Evolutionary conservation across 2,113 vertebrate species (phyloP).

Genomic region (Cnemophilus loriae): DNA sequence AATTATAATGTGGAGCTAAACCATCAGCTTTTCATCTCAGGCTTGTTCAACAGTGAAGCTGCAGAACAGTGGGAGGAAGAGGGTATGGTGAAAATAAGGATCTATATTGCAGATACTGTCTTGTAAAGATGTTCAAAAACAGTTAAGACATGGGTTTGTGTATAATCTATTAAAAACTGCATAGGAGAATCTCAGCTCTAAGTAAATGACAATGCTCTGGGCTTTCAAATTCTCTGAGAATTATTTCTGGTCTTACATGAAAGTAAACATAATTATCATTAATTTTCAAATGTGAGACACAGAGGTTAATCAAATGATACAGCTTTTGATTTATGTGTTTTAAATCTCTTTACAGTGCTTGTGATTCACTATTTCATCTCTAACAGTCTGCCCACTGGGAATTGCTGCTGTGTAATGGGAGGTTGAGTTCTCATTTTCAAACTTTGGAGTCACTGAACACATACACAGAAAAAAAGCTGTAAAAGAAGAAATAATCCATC

Average conservation of each 20-base stretch:
- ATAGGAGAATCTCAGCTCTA: not conserved
- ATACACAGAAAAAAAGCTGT: not conserved
- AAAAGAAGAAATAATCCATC: not conserved
- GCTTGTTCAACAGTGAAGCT: not conserved
- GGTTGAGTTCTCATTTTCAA: not conserved
- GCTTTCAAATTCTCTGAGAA: not conserved
- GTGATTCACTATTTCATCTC: not conserved
- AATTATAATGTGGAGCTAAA: not conserved
- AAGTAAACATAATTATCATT: constrained; percentile 15
- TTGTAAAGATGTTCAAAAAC: not conserved
- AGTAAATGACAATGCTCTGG: not conserved
- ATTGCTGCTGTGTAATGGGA: not conserved
- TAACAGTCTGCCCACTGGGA: not conserved
- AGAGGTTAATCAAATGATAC: constrained; percentile 17
- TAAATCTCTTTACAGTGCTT: not conserved
- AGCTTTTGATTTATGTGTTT: constrained; percentile 13
- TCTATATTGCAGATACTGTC: not conserved
- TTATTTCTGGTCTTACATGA: not conserved
- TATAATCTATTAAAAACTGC: not conserved
- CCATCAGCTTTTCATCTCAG: not conserved
- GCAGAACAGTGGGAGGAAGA: not conserved
- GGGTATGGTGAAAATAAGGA: not conserved
- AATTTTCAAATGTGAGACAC: constrained; percentile 6
- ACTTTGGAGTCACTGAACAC: not conserved
- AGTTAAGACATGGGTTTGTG: not conserved